Evolutionary conservation across 2,888 invertebrate genomes (phyloP), one percentile per base, ranked within the genome.

Genomic region (Peribatodes rhomboidaria): DNA sequence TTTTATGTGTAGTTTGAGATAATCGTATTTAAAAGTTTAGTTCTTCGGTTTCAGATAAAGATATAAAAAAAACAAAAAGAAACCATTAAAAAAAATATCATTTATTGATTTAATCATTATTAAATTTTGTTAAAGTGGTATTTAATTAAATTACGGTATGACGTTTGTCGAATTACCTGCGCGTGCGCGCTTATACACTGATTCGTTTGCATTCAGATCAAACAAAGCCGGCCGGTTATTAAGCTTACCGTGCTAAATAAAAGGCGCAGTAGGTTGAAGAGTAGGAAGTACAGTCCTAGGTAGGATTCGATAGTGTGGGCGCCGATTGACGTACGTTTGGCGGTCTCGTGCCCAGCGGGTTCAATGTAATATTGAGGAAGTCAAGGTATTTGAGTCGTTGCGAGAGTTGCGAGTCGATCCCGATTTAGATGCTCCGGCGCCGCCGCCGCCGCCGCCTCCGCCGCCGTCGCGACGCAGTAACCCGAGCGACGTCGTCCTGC

Each of bases 351-450:
- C 77, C 84, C 84, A 77, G 82, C 80, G 93, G 90, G 93, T 93
- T 93, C 93, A 92, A 92, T 92, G 93, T 93, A 92, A 92, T 93
- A 92, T 93, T 92, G 92, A 93, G 93, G 93, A 93, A 93, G 92
- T 92, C 92, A 92, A 92, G 92, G 93, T 93, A 93, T 93, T 92
- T 92, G 91, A 92, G 91, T 88, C 90, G 92, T 86, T 83, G 88
- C 87, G 92, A 90, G 92, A 91, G 86, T 90, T 86, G 90, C 86
- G 88, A 91, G 90, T 87, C 89, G 89, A 88, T 93, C 93, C 93
- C 92, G 92, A 93, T 91, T 92, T 93, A 93, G 93, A 89, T 91
- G 89, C 87, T 86, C 91, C 88, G 90, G 92, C 89, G 89, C 84
- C 92, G 92, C 84, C 92, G 89, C 84, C 92, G 92, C 84, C 92